Conservation (phyloP, 2,113 vertebrate genomes). For the Alligator sinensis region DNA sequence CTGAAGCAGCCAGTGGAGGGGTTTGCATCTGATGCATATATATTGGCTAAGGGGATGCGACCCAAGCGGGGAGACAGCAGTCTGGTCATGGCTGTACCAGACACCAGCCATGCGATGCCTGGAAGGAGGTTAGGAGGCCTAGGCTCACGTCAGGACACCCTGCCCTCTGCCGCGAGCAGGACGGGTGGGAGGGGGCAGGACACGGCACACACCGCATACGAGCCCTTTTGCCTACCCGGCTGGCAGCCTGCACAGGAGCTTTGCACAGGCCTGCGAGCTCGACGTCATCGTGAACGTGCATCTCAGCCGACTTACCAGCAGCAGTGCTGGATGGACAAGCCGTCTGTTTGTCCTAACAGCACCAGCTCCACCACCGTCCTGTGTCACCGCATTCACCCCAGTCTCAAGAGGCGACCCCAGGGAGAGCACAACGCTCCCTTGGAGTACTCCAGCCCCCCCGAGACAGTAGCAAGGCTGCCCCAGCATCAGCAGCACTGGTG, state of each 20-base stretch:
- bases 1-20: background rate
- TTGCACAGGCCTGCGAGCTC: background rate
- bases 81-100: too few relatives aligned
- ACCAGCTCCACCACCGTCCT: background rate
- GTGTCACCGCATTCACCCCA: too few relatives aligned
- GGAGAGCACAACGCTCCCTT: too few relatives aligned
- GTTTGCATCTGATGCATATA: background rate
- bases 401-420: too few relatives aligned
- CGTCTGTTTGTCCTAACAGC: background rate
- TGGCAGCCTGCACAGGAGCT: background rate
- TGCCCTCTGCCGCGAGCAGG: background rate
- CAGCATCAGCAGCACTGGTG: too few relatives aligned
- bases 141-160: background rate
- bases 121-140: background rate
- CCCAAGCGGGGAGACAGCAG: background rate
- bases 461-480: background rate
- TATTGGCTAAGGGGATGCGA: background rate
- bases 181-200: background rate
- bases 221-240: background rate
- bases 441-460: background rate
- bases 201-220: background rate
- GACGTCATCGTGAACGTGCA: background rate
- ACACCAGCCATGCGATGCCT: background rate
- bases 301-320: background rate
- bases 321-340: background rate